phyloP scores from a whole-genome alignment of 2,797 vertebrate species.

The Cyprinodon diabolis region DNA sequence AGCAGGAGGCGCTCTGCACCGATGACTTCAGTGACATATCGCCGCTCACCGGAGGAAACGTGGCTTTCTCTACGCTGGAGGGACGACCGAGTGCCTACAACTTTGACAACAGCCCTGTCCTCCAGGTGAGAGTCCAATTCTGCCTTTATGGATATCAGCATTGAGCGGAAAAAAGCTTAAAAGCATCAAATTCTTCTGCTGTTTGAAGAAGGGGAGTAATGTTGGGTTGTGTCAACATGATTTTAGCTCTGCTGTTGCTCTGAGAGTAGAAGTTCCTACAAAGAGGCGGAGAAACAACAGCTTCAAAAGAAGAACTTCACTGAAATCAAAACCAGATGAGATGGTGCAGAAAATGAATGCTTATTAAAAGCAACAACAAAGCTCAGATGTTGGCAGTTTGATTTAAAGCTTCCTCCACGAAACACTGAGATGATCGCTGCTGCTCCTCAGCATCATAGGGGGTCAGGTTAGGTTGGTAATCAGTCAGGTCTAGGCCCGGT shows the following conservation, averaged over 20 bases:
- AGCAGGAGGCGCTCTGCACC: slow-evolving; percentile 94
- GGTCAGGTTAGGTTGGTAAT: no score
- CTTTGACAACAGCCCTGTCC: slow-evolving; percentile 93
- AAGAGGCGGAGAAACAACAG: not conserved
- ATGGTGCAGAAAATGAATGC: not conserved
- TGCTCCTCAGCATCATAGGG: no score
- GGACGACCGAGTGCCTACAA: slow-evolving; percentile 95
- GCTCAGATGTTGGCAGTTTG: not conserved
- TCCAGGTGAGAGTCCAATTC: slow-evolving; percentile 84
- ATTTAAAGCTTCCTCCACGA: not conserved
- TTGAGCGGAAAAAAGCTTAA: not conserved
- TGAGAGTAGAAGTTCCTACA: not conserved
- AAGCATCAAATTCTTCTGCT: not conserved
- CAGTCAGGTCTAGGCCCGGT: no score
- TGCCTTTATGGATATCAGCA: not conserved
- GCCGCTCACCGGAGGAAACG: slow-evolving; percentile 94
- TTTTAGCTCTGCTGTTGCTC: not conserved
- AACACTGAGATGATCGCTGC: not conserved
- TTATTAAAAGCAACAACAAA: not conserved
- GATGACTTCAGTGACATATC: slow-evolving; percentile 99
- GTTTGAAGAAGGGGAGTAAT: not conserved
- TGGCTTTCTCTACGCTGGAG: slow-evolving; percentile 96
- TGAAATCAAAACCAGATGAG: not conserved
- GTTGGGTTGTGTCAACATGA: not conserved
- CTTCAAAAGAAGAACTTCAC: not conserved